Evolutionary conservation across 1,140 invertebrate genomes (phyloP), one percentile per base, ranked within the genome.

Genomic region (Cotesia chilonis): DNA sequence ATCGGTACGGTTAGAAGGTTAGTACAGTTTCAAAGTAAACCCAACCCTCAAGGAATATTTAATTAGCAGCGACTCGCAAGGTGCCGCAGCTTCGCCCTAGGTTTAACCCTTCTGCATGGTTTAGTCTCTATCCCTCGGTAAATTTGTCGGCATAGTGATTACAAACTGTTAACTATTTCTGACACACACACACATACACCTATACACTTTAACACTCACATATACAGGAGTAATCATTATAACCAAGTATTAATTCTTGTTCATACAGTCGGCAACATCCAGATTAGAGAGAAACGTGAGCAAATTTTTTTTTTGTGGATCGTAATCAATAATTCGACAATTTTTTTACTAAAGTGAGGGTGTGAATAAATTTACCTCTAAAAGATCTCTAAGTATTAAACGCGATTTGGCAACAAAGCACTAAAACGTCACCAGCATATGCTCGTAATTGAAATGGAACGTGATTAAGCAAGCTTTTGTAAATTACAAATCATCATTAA

Each of bases 41-140:
- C 59, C 41, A 69, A 72, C 75, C 76, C 75, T 71, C 69, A 68
- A 72, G 75, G 73, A 68, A 78, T 75, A 76, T 75, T 78, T 75
- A 78, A 78, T 78, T 78, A 78, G 73, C 41, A 65, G 71, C 73
- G 75, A 76, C 55, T 71, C 17, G 52, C 36, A 20, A 65, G 35
- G 36, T 51, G 41, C n/a, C 36, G 59, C 68, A 66, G 68, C 47
- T 28, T 60, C 35, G 0, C 51, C 57, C 14, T 51, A 64, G 35
- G 41, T 57, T 51, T 51, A 51, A 72, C 64, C 64, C 64, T 57
- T 57, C 38, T 61, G 36, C 54, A 28, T 41, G 61, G 37, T 65
- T 65, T 20, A 20, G n/a, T 67, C 35, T 17, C 20, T 41, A 59
- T 59, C 57, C 64, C 20, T 35, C 54, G 17, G 47, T 38, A 41